Evolutionary conservation across 2,888 invertebrate species (phyloP).

Genomic region (Amiota minor): DNA sequence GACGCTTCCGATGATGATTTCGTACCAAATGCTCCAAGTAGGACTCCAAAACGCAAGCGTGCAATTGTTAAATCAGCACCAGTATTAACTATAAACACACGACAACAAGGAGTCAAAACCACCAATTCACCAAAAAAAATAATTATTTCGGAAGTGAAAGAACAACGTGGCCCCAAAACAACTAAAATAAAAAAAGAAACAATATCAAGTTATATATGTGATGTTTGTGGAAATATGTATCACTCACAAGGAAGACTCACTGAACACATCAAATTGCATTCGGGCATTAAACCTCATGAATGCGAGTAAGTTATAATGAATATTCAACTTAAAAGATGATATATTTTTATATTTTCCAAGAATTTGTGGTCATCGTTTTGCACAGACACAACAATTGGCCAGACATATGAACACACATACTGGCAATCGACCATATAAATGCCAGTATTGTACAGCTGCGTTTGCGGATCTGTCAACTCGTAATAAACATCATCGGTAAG

Average conservation of each 20-base stretch:
- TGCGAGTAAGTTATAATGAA: constrained; percentile 68
- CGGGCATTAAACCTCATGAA: constrained; percentile 71
- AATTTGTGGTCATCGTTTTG: constrained; percentile 71
- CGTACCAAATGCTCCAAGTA: constrained; percentile 36
- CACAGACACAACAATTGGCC: constrained; percentile 71
- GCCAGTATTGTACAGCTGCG: constrained; percentile 70
- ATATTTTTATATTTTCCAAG: constrained; percentile 45
- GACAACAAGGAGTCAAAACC: constrained; percentile 21
- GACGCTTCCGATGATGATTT: constrained; percentile 61
- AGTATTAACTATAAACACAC: background rate
- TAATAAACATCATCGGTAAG: constrained; percentile 72
- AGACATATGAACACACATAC: constrained; percentile 74
- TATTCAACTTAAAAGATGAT: background rate
- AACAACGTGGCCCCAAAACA: constrained; percentile 57
- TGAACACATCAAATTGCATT: constrained; percentile 71
- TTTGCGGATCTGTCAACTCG: constrained; percentile 73
- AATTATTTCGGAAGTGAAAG: constrained; percentile 37
- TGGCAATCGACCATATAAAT: constrained; percentile 72
- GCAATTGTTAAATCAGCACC: background rate
- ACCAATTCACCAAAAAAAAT: constrained; percentile 1
- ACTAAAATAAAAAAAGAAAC: constrained; percentile 52
- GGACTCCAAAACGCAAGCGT: constrained; percentile 36
- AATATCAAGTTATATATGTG: constrained; percentile 66
- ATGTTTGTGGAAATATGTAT: constrained; percentile 72
- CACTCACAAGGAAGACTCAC: constrained; percentile 71